Evolutionary conservation across 2,113 vertebrate genomes (phyloP).

Genomic region (Ivindomyrus marchei): DNA sequence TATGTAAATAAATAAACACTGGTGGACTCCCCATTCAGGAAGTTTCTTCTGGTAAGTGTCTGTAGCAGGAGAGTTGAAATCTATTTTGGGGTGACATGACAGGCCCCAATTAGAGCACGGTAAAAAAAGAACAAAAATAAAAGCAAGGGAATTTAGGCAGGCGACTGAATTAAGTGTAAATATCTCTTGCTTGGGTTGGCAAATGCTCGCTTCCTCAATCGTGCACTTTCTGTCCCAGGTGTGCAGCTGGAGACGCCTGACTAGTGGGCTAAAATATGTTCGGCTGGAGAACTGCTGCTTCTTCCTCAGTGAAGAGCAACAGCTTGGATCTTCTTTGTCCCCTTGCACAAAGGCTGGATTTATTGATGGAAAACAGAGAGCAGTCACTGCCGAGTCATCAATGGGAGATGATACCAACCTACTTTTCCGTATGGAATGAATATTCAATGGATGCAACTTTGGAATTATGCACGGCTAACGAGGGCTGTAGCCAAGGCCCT

Average conservation of each 20-base stretch:
- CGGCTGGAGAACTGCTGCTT: neutral
- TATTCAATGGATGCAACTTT: neutral
- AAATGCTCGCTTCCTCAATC: neutral
- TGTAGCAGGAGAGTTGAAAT: neutral
- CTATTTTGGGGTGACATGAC: neutral
- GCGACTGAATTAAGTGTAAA: neutral
- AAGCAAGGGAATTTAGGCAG: neutral
- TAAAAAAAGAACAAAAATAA: constrained; percentile 1
- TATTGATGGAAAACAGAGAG: neutral
- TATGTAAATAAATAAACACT: constrained; percentile 30
- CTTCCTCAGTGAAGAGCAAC: neutral
- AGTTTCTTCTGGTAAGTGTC: neutral
- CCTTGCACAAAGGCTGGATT: neutral
- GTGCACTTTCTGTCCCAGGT: neutral
- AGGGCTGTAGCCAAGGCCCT: neutral
- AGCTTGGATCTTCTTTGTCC: neutral
- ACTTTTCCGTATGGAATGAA: neutral
- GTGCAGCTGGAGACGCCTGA: neutral
- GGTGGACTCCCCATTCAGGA: neutral
- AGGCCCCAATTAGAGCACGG: neutral
- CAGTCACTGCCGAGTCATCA: neutral
- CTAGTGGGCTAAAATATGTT: neutral
- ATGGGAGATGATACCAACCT: neutral
- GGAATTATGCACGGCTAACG: neutral
- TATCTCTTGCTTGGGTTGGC: constrained; percentile 11